Evolutionary conservation across 2,797 vertebrate species (phyloP).

Genomic region (Vireo griseus): DNA sequence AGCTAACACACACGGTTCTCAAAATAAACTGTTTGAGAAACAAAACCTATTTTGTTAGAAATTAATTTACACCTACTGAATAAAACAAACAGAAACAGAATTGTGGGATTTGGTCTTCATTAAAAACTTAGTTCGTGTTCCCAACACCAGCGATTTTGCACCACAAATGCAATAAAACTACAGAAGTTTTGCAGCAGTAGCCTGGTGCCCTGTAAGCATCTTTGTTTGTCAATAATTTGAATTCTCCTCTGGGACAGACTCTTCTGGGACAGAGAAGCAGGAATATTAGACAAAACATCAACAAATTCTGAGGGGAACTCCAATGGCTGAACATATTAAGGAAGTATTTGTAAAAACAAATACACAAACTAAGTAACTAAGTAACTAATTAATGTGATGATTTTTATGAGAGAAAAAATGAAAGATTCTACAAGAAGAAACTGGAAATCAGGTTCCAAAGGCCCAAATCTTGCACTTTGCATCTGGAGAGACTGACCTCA

Average conservation of each 20-base stretch:
- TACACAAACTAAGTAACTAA: background rate
- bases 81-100: background rate
- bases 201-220: background rate
- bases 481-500: background rate
- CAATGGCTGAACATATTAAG: background rate
- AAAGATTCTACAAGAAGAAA: background rate
- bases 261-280: background rate
- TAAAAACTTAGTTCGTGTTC: background rate
- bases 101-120: background rate
- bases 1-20: background rate
- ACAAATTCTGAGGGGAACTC: background rate
- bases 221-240: background rate
- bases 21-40: background rate
- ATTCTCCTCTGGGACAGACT: background rate
- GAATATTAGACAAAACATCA: background rate
- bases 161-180: background rate
- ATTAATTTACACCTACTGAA: background rate
- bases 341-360: background rate
- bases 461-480: background rate
- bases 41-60: background rate
- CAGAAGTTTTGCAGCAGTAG: background rate
- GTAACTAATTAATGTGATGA: background rate
- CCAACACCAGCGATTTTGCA: background rate
- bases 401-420: background rate
- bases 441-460: background rate